Percentiles rank a stretch among this genome's conserved stretches.
Evolutionary conservation across 2,888 invertebrate species (phyloP).

Genomic region (Chloroclysta siterata): DNA sequence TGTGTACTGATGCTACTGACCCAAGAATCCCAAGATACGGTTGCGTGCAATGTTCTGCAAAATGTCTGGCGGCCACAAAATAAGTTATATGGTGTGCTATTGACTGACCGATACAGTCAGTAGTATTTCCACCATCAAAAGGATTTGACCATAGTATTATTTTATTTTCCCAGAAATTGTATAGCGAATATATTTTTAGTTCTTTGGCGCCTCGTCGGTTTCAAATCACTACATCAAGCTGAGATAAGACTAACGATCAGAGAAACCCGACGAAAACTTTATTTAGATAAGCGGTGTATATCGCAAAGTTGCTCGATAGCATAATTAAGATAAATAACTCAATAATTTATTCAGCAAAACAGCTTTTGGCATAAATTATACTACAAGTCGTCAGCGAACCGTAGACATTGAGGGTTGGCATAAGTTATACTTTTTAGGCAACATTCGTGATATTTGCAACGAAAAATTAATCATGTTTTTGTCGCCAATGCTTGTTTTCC

Average conservation of each 20-base stretch:
- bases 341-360: conserved; percentile 53
- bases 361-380: conserved; percentile 51
- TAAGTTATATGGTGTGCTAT: conserved; percentile 15
- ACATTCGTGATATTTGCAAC: conserved; percentile 14
- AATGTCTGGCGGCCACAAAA: conserved; percentile 30
- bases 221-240: conserved; percentile 25
- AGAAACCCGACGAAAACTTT: conserved; percentile 50
- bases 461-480: background rate
- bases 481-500: conserved; percentile 4
- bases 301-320: conserved; percentile 53
- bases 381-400: conserved; percentile 23
- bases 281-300: conserved; percentile 49
- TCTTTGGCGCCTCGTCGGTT: conserved; percentile 21
- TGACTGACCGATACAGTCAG: background rate
- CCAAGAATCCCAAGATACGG: conserved; percentile 50
- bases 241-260: conserved; percentile 37
- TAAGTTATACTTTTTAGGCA: conserved; percentile 19
- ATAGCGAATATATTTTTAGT: conserved; percentile 5
- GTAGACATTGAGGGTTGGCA: conserved; percentile 26
- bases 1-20: conserved; percentile 47
- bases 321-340: conserved; percentile 62
- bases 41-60: conserved; percentile 37
- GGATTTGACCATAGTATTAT: background rate
- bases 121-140: background rate
- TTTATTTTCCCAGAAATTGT: background rate